Evolutionary conservation across 53 echinoderm and acorn worm species (phyloP).

Genomic region (Echinometra lucunter): DNA sequence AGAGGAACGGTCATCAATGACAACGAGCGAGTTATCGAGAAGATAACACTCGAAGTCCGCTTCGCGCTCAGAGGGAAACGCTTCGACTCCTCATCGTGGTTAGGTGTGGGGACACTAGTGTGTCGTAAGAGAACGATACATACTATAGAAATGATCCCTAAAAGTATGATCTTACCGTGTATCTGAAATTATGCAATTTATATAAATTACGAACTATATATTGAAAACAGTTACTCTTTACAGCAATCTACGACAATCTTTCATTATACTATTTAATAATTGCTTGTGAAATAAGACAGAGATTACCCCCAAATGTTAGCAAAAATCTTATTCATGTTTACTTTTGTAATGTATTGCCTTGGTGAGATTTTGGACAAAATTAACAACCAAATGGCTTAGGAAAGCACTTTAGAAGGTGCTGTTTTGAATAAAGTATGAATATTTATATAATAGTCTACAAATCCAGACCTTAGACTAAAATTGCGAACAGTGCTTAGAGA

Average conservation of each 20-base stretch:
- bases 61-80: constrained; percentile 87
- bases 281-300: too few relatives aligned
- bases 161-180: constrained; percentile 78
- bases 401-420: background rate
- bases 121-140: constrained; percentile 70
- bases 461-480: background rate
- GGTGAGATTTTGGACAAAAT: background rate
- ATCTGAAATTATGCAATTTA: background rate
- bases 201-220: background rate
- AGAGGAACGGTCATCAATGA: constrained; percentile 86
- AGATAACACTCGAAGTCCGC: constrained; percentile 73
- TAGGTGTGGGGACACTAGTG: constrained; percentile 59
- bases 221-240: background rate
- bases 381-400: background rate
- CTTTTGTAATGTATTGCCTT: background rate
- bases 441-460: background rate
- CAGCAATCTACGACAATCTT: too few relatives aligned
- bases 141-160: constrained; percentile 94
- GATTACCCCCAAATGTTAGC: too few relatives aligned
- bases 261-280: too few relatives aligned
- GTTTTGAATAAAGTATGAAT: background rate
- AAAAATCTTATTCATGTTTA: too few relatives aligned
- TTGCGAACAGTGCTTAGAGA: background rate
- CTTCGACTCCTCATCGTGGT: constrained; percentile 83
- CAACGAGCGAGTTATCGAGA: constrained; percentile 62